Base-by-base conservation (phyloP, 2,888 invertebrate species). In the Drosophila formosana region DNA sequence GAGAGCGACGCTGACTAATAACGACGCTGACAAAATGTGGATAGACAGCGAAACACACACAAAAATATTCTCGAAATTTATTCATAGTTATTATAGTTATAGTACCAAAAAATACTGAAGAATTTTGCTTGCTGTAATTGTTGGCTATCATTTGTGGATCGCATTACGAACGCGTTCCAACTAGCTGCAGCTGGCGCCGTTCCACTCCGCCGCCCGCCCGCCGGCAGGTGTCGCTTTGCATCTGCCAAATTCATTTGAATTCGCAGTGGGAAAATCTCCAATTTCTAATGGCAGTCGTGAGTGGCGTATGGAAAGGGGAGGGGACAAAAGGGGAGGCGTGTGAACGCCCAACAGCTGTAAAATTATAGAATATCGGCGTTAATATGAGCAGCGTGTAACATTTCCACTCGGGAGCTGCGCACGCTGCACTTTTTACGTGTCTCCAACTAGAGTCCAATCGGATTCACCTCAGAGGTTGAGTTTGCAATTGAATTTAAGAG, bases 1-100 rank as follows among this genome's bases (percentile, higher is more conserved):
- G 28, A 43, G 64, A 67, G 70, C 65, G 65, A 43, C 73, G 68
- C 79, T 78, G 77, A 78, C 77, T 78, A 78, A 78, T 78, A 78
- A 61, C 58, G 61, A 66, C 39, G 39, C 39, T 39, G 61, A 41
- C 46, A 66, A 78, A 78, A 65, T 56, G 57, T 56, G 57, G 46
- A 71, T 72, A 68, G 61, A 28, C 47, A 65, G 58, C 63, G 23
- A 62, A 43, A 62, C 30, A 39, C 4, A 39, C 6, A 39, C 34
- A 37, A 18, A 18, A 18, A 18, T 18, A 18, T 18, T 18, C 18
- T 18, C 18, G 18, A 18, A 18, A 18, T 18, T 18, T 18, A 18
- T 18, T 18, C 18, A 18, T 18, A 18, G 18, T 18, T 18, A 18
- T 18, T 18, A 18, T 18, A 18, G 0, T 0, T 18, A 18, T n/a